Base-by-base conservation (phyloP, 2,113 vertebrate genomes). In the Tetraodon nigroviridis region DNA sequence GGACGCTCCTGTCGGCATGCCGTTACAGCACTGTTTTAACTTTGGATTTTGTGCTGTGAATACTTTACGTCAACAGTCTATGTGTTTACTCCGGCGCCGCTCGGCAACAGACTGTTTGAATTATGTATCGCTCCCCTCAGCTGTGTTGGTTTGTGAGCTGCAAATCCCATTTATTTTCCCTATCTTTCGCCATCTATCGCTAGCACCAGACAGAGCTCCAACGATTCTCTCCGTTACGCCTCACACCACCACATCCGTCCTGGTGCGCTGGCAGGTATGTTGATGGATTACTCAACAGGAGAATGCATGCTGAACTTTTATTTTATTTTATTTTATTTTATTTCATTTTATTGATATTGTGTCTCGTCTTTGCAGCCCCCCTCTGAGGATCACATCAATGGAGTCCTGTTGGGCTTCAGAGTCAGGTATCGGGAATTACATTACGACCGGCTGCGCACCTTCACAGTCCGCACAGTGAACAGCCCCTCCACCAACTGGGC, bases 231-330 rank as follows among this genome's bases (percentile, higher is more conserved):
- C 97, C 0, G 92, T 99, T 61, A 98, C 92, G 0, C 96, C 97
- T 0, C 97, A 97, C 89, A 99, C 96, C 71, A 98, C 95, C 75
- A 98, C 95, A 0, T 99, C 97, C 0, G 95, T 98, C 61, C 90
- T 99, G 53, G 93, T 99, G 75, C 93, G 92, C 22, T 98, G 96
- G 96, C 93, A 98, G 96, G 97, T 98, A 92, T 0, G 1, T 27
- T 37, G 49, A 53, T 63, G 1, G 7, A 44, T 49, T n/a, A 51
- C 48, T 51, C 20, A 8, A 37, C 8, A 37, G 8, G 24, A 27
- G 24, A 27, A 27, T 27, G 24, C 24, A 5, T 24, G 24, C 24
- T 27, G 11, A 46, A 45, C 44, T 46, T 46, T n/a, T 17, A n/a
- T 44, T 17, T 13, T 44, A 17, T 15, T 46, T 46, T 16, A 2